Conservation (phyloP, 2,113 vertebrate species). For the Myotis lucifugus region DNA sequence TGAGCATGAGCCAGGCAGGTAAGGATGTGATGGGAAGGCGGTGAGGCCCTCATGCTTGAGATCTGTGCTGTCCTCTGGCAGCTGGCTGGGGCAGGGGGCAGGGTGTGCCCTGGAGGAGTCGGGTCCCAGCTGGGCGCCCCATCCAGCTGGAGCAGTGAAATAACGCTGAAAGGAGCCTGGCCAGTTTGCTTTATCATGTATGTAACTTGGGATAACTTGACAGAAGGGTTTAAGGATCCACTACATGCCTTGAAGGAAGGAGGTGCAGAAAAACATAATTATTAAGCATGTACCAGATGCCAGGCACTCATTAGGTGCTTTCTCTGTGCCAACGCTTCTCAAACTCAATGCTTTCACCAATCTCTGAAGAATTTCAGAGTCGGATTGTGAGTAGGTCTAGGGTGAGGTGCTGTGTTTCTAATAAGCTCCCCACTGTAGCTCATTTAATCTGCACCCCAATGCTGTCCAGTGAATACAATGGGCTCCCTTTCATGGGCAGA, state of each 20-base stretch:
- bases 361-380: background rate
- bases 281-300: background rate
- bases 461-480: background rate
- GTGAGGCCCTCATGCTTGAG: background rate
- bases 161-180: background rate
- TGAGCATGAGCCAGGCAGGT: background rate
- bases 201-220: background rate
- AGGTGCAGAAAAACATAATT: no score
- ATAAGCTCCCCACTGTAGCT: background rate
- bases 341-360: background rate
- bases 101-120: background rate
- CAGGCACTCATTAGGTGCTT: background rate
- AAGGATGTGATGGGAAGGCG: background rate
- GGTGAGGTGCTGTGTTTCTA: background rate
- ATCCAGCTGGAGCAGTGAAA: background rate
- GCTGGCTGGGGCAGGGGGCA: background rate
- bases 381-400: background rate
- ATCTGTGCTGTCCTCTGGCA: fast-evolving
- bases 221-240: background rate
- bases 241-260: background rate
- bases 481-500: background rate
- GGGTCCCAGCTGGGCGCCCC: background rate
- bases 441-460: background rate
- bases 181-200: no score
- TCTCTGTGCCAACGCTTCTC: background rate